Base-by-base conservation (phyloP, 2,888 invertebrate genomes). In the Caenorhabditis uteleia region DNA sequence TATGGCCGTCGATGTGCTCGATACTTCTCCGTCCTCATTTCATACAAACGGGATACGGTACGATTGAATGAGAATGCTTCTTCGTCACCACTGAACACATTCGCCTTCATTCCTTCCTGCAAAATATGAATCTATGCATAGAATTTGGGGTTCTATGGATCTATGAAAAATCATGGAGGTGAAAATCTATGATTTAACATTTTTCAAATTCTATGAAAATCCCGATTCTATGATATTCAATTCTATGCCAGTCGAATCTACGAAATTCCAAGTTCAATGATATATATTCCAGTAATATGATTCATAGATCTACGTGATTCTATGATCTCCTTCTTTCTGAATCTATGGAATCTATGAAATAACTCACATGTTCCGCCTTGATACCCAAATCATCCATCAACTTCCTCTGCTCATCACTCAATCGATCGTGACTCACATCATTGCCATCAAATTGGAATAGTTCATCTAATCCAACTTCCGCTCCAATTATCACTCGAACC, bases 1-100 rank as follows among this genome's bases (percentile, higher is more conserved):
- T 61, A 59, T 2, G 71, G 71, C 48, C 72, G 62, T 27, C 77
- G 38, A n/a, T 70, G 56, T 31, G 65, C 61, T 95, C 95, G 95
- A 85, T 98, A 98, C 71, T 91, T 91, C 51, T 90, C 89, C 0
- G 91, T 91, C 85, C 95, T 93, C 97, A 98, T 98, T 87, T 98
- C 94, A 72, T 90, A 89, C 31, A 98, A 88, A 68, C 98, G 87
- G 0, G 97, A 97, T 25, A 94, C 85, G 21, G 95, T 95, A 55
- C 98, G 88, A 79, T 95, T 93, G 83, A 91, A 94, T 0, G 98
- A 97, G 85, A 98, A 98, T 79, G 93, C 86, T 86, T 99, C 98
- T 85, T 99, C 98, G 84, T 93, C 93, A 0, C 97, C 97, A 1
- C 94, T 95, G 82, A 98, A 97, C 75, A 98, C 90, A 80, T 91